Percentiles rank a stretch among this genome's conserved stretches.
These are phyloP conservation scores for Zhuqinia jingwanae DNA, from an alignment of 2,888 invertebrate genomes.

Conservation along the genomic window DNA sequence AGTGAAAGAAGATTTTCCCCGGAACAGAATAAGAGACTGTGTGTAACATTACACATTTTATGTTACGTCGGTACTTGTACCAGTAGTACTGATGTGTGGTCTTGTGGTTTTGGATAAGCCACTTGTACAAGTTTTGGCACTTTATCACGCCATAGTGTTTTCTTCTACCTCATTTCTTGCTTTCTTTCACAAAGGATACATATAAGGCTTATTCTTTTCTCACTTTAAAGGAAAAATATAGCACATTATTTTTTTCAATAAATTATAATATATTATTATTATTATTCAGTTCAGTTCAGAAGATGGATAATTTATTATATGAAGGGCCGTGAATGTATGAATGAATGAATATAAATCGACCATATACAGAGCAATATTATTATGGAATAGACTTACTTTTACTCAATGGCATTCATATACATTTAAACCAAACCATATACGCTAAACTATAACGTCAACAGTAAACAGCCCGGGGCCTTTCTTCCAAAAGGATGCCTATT, in stretches of 20 bases:
- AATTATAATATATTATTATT: background rate
- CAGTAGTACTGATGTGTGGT: background rate
- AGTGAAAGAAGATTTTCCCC: slow-evolving; percentile 7
- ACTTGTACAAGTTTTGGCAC: slow-evolving; percentile 52
- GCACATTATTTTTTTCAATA: too few species aligned
- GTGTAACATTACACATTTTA: background rate
- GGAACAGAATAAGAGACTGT: background rate
- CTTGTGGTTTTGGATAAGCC: slow-evolving; percentile 34
- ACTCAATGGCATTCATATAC: too few species aligned
- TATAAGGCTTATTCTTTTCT: background rate
- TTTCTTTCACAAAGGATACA: too few species aligned
- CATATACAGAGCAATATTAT: too few species aligned
- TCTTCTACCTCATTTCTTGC: too few species aligned
- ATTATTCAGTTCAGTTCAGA: background rate
- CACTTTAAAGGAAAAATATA: slow-evolving; percentile 8
- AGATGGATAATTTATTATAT: slow-evolving; percentile 14
- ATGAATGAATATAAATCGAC: background rate
- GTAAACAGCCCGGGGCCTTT: background rate
- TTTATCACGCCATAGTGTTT: slow-evolving; percentile 40
- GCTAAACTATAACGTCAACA: background rate
- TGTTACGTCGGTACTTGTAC: background rate
- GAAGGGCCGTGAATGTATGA: background rate
- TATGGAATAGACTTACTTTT: too few species aligned
- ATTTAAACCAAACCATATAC: too few species aligned
- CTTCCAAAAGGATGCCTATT: background rate